Conservation (phyloP, 2,113 vertebrate species). For the Ceratotherium simum region DNA sequence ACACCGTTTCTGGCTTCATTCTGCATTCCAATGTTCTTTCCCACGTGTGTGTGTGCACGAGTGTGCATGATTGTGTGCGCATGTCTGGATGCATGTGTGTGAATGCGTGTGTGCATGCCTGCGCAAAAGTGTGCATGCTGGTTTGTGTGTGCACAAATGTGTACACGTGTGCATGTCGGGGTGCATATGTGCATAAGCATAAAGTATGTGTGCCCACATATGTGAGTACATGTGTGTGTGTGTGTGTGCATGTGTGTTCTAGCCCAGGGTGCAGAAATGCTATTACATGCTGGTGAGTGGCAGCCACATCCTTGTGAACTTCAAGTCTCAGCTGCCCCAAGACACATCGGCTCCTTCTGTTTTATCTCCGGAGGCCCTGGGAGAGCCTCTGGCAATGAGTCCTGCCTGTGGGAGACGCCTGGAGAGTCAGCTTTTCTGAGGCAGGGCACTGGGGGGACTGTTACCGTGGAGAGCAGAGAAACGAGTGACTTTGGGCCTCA, state of each 20-base stretch:
- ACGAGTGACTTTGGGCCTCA: neutral
- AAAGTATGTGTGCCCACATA: rapidly evolving
- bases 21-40: neutral
- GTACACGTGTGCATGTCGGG: neutral
- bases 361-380: neutral
- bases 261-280: neutral
- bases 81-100: too few relatives aligned
- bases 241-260: neutral
- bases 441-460: neutral
- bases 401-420: neutral
- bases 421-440: neutral
- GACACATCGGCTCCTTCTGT: neutral
- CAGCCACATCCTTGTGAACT: neutral
- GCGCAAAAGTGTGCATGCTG: neutral
- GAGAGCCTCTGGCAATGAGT: neutral
- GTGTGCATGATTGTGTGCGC: neutral
- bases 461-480: neutral
- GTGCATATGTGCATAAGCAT: too few relatives aligned
- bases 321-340: neutral
- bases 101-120: too few relatives aligned
- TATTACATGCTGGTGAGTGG: neutral
- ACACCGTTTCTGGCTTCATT: neutral
- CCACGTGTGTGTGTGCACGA: neutral
- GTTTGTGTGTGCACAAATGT: neutral
- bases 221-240: neutral